Conservation (phyloP, 2,113 vertebrate species). For the Orientallactaga bullata region DNA sequence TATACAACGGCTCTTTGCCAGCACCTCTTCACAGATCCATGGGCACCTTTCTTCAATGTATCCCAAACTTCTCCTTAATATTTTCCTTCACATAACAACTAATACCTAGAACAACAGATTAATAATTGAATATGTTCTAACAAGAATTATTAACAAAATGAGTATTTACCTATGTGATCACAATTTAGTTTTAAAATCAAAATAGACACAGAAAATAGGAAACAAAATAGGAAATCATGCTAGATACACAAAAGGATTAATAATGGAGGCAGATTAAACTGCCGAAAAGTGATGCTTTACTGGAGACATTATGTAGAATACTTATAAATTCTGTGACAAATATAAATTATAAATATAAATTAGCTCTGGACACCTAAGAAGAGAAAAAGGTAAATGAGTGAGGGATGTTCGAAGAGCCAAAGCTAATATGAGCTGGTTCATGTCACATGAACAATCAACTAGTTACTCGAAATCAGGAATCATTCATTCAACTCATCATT, state of each 20-base stretch:
- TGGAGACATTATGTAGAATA: conserved; percentile 61
- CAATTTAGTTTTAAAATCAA: conserved; percentile 62
- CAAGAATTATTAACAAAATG: conserved; percentile 49
- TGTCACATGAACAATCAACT: neutral
- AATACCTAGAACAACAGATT: neutral
- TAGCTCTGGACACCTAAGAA: conserved; percentile 53
- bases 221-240: conserved; percentile 66
- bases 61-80: conserved; percentile 33
- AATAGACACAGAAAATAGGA: conserved; percentile 37
- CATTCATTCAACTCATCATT: neutral
- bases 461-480: conserved; percentile 20
- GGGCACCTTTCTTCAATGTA: conserved; percentile 29
- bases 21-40: conserved; percentile 5
- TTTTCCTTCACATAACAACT: neutral
- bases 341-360: neutral
- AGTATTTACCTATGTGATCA: conserved; percentile 48
- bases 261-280: conserved; percentile 62
- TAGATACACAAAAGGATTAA: conserved; percentile 65
- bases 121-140: conserved; percentile 47
- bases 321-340: conserved; percentile 59
- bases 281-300: conserved; percentile 44
- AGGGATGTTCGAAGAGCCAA: neutral
- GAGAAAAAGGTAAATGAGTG: conserved; percentile 35
- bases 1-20: neutral
- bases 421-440: neutral